Evolutionary conservation across 2,797 vertebrate genomes (phyloP).

Genomic region (Alcedo atthis): DNA sequence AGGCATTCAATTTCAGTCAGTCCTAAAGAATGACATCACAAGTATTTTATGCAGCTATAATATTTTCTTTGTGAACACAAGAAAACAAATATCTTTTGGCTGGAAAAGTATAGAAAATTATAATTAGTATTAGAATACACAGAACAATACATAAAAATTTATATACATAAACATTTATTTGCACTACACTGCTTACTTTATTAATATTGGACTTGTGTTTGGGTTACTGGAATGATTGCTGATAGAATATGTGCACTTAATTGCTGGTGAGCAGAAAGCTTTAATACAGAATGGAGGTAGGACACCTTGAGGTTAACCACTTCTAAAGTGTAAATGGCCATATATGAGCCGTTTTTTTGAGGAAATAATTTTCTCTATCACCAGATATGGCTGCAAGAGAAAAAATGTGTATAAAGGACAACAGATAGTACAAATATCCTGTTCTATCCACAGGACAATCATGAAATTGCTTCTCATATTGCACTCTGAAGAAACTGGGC

Average conservation of each 20-base stretch:
- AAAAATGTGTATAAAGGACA: background rate
- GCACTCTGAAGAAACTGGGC: background rate
- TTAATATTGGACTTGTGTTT: background rate
- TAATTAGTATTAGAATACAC: background rate
- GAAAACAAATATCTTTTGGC: background rate
- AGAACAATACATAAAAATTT: accelerated
- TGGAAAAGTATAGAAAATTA: background rate
- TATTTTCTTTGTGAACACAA: background rate
- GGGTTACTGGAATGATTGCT: background rate
- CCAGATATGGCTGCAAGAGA: background rate
- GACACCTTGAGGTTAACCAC: background rate
- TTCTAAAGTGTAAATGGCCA: background rate
- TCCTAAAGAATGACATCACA: background rate
- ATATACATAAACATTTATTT: background rate
- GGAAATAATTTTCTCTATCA: background rate
- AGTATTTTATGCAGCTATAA: background rate
- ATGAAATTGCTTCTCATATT: background rate
- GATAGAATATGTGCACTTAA: background rate
- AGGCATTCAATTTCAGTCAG: background rate
- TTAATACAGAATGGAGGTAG: accelerated
- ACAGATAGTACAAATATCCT: background rate
- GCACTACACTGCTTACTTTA: background rate
- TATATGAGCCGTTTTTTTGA: background rate
- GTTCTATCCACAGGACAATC: background rate
- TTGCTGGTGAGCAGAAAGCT: background rate